Evolutionary conservation across 2,113 vertebrate genomes (phyloP), one percentile per base, ranked within the genome.

Genomic region (Triplophysa tibetana): DNA sequence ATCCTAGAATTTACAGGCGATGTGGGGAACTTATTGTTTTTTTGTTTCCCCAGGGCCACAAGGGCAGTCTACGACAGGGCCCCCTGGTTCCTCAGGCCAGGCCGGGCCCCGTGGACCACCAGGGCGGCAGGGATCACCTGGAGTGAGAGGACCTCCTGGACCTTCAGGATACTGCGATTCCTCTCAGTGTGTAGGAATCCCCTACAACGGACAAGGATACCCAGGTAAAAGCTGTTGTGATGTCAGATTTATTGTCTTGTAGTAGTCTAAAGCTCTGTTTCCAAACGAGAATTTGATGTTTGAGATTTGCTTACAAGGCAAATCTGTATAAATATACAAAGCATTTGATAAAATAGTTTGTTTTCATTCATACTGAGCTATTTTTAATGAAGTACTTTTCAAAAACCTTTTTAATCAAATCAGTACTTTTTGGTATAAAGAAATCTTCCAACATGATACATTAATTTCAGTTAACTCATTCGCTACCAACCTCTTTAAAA

Each of bases 121-220:
- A 72, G 98, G 97, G 85, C 97, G 96, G 83, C 95, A 96, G 82
- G 98, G 98, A 80, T 94, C 92, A 83, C 80, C 92, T 52, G 98
- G 98, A 50, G 92, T 97, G 86, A 93, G 96, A 89, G 98, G 98
- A 79, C 97, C 98, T 17, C 91, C 95, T 8, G 97, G 97, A 72
- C 95, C 97, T 83, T 85, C 96, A 81, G 98, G 98, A 56, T 99
- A 99, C 86, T 99, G 98, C 45, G 98, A 99, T 88, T 98, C 98
- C 17, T 99, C 98, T 84, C 96, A 98, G 89, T 99, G 98, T 88
- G 94, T 97, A 84, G 98, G 98, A 88, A 98, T 99, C 85, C 96
- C 96, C 85, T 99, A 99, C 94, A 99, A 99, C 0, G 97, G 97
- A 82, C 96, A 97, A 94, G 97, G 96, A 90, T 99, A 96, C 85